These are phyloP conservation scores for Benthosema pterotum DNA, from an alignment of 2,797 vertebrate species.

Conservation along the genomic window DNA sequence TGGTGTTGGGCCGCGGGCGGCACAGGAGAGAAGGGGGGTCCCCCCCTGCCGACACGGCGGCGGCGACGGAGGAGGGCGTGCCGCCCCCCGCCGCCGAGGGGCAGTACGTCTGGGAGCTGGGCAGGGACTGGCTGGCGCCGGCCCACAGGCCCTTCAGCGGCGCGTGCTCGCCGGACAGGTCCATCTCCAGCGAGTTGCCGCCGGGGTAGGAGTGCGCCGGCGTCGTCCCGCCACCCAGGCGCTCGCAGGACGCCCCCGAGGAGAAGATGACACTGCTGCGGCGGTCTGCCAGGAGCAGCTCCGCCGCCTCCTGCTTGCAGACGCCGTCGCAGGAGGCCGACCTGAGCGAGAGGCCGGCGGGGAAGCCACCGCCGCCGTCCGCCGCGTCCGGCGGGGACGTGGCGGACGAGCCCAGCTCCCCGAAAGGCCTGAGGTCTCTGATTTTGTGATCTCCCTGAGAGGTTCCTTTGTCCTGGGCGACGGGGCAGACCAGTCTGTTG, in stretches of 20 bases:
- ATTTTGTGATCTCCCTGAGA: slow-evolving; percentile 99
- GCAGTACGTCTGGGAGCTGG: slow-evolving; percentile 90
- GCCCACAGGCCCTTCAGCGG: slow-evolving; percentile 91
- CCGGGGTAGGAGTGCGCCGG: slow-evolving; percentile 93
- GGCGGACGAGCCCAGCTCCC: slow-evolving; percentile 85
- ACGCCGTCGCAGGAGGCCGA: slow-evolving; percentile 89
- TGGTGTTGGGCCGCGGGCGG: slow-evolving; percentile 94
- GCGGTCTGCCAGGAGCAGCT: slow-evolving; percentile 94
- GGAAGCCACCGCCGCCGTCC: slow-evolving; percentile 87
- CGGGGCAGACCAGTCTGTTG: slow-evolving; percentile 89
- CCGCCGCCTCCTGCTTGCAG: slow-evolving; percentile 92
- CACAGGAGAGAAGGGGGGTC: slow-evolving; percentile 84
- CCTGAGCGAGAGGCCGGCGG: slow-evolving; percentile 88
- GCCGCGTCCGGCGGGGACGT: slow-evolving; percentile 90
- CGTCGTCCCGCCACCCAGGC: slow-evolving; percentile 83
- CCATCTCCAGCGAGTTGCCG: slow-evolving; percentile 93
- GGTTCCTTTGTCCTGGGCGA: slow-evolving; percentile 93
- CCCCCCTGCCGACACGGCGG: too few relatives aligned
- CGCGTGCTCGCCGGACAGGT: slow-evolving; percentile 87
- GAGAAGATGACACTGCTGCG: slow-evolving; percentile 98
- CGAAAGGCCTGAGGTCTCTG: slow-evolving; percentile 90
- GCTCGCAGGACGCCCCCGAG: slow-evolving; percentile 88
- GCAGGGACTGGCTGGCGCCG: slow-evolving; percentile 91
- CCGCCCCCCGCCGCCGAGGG: slow-evolving; percentile 79
- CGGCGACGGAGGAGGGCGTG: slow-evolving; percentile 71